Evolutionary conservation across 1,140 invertebrate genomes (phyloP).

Genomic region (Dufourea novaeangliae): DNA sequence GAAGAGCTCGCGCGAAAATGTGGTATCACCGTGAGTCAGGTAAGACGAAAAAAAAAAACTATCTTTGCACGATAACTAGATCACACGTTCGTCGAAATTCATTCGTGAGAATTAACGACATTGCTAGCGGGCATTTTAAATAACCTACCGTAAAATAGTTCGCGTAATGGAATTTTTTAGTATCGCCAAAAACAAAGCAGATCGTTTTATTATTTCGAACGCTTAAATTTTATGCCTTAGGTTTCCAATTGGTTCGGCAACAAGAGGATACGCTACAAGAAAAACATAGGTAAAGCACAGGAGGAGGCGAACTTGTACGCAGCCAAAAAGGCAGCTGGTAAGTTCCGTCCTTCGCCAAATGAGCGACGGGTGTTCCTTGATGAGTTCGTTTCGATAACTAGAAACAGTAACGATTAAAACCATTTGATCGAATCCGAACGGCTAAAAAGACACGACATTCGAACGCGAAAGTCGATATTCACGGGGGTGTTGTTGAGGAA

Average conservation of each 20-base stretch:
- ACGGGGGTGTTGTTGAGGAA: slow-evolving; percentile 13
- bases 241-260: slow-evolving; percentile 99
- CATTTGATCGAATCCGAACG: background rate
- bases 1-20: slow-evolving; percentile 99
- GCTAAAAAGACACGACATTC: slow-evolving; percentile 19
- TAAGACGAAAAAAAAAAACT: slow-evolving; percentile 69
- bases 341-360: slow-evolving; percentile 71
- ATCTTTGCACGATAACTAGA: background rate
- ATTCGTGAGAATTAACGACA: background rate
- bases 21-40: slow-evolving; percentile 98
- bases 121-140: background rate
- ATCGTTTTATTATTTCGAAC: background rate
- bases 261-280: slow-evolving; percentile 99
- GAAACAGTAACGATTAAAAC: background rate
- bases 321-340: slow-evolving; percentile 98
- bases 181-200: too few species aligned
- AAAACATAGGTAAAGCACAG: slow-evolving; percentile 99
- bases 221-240: slow-evolving; percentile 81
- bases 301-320: slow-evolving; percentile 99
- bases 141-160: background rate
- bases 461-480: background rate
- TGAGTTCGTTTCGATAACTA: slow-evolving; percentile 49
- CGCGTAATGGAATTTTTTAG: background rate
- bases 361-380: slow-evolving; percentile 61
- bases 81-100: slow-evolving; percentile 1